Conservation (phyloP, 2,888 invertebrate genomes). For the Harpalus rufipes region DNA sequence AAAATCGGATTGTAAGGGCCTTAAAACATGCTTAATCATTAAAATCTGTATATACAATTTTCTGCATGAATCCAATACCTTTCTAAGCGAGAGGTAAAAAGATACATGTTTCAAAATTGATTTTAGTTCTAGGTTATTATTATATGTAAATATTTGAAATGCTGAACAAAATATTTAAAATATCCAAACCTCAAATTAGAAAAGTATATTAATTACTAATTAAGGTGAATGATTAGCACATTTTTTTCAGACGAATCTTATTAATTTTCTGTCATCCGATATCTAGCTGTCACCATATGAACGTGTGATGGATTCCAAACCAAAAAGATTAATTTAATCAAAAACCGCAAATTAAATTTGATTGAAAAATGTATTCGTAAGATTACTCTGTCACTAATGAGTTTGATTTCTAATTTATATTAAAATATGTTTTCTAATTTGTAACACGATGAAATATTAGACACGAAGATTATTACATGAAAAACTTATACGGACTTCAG, state of each 20-base stretch:
- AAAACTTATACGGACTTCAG: not conserved
- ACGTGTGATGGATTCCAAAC: conserved; percentile 8
- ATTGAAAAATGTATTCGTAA: not conserved
- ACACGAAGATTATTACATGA: not conserved
- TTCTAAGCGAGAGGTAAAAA: too few species aligned
- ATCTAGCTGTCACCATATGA: not conserved
- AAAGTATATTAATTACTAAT: conserved; percentile 15
- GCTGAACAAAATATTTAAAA: not conserved
- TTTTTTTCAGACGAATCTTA: not conserved
- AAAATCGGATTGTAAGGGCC: too few species aligned
- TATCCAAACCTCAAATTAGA: conserved; percentile 9
- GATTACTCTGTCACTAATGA: conserved; percentile 20
- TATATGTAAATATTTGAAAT: too few species aligned
- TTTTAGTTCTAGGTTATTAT: too few species aligned
- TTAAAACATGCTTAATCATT: too few species aligned
- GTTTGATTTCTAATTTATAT: conserved; percentile 9
- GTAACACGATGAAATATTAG: conserved; percentile 15
- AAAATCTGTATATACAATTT: too few species aligned
- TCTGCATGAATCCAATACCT: too few species aligned
- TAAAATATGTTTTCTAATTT: conserved; percentile 24
- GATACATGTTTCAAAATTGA: too few species aligned
- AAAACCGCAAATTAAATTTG: conserved; percentile 31
- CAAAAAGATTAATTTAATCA: conserved; percentile 13
- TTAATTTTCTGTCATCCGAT: conserved; percentile 19
- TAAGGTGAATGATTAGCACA: conserved; percentile 14